These are phyloP conservation scores for Trichonephila clavata DNA, from an alignment of 1,140 invertebrate species.

Conservation along the genomic window DNA sequence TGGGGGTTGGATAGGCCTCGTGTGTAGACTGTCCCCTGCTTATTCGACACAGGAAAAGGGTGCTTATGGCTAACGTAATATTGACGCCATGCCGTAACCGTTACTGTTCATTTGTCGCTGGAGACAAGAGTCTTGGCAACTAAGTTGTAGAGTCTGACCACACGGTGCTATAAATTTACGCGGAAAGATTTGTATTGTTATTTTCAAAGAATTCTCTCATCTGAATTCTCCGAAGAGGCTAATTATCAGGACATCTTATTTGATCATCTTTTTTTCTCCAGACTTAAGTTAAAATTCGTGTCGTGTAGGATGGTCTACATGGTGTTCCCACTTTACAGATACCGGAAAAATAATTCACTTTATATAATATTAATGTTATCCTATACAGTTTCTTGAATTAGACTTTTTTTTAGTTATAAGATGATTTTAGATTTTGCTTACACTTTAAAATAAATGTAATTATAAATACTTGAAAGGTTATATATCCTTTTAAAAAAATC, in stretches of 20 bases:
- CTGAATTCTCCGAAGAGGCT: not conserved
- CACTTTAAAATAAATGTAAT: too few relatives aligned
- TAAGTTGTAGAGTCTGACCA: not conserved
- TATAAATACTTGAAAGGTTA: too few relatives aligned
- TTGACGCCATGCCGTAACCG: constrained; percentile 1
- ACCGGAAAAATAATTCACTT: too few relatives aligned
- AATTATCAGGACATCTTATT: not conserved
- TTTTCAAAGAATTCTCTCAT: not conserved
- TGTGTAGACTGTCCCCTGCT: constrained; percentile 38
- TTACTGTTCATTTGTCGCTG: not conserved
- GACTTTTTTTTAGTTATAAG: too few relatives aligned
- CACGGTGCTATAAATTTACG: not conserved
- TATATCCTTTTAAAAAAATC: too few relatives aligned
- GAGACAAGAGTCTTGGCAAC: not conserved
- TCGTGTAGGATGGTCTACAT: too few relatives aligned
- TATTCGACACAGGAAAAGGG: constrained; percentile 58
- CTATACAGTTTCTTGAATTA: too few relatives aligned
- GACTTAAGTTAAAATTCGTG: too few relatives aligned
- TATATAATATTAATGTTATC: too few relatives aligned
- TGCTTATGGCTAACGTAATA: not conserved
- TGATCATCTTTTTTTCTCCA: too few relatives aligned
- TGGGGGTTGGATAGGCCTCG: constrained; percentile 19
- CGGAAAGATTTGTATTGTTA: not conserved
- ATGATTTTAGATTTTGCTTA: too few relatives aligned
- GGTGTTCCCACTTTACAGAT: too few relatives aligned